Evolutionary conservation across 2,113 vertebrate species (phyloP).

Genomic region (Anser cygnoides): DNA sequence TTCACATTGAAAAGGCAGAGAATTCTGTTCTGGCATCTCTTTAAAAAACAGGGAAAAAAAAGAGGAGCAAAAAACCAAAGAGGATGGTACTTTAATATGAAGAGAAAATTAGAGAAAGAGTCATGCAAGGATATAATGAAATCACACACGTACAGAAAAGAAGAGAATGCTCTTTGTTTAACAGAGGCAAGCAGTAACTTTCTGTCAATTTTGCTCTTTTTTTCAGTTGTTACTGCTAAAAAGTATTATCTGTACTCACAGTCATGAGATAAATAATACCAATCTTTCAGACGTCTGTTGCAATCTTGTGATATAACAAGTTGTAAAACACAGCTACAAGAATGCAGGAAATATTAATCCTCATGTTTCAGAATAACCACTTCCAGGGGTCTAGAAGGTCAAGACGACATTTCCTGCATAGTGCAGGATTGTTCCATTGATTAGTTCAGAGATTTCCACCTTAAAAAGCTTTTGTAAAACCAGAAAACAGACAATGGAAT

Average conservation of each 20-base stretch:
- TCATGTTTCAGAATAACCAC: conserved; percentile 34
- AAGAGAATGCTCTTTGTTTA: neutral
- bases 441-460: conserved; percentile 24
- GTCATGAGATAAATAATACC: neutral
- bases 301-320: neutral
- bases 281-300: neutral
- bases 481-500: neutral
- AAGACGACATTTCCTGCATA: neutral
- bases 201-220: neutral
- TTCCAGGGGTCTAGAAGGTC: conserved; percentile 41
- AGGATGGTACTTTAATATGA: neutral
- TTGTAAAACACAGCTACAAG: neutral
- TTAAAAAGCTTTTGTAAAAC: neutral
- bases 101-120: neutral
- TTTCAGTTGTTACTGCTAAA: neutral
- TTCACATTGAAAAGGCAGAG: neutral
- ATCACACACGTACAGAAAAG: neutral
- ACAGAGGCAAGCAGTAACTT: neutral
- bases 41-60: neutral
- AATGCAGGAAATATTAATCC: conserved; percentile 62
- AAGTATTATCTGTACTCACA: neutral
- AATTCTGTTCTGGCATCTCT: neutral
- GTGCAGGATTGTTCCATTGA: neutral
- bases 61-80: neutral
- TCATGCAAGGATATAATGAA: neutral